Percentiles rank a stretch among this genome's conserved stretches.
Conservation (phyloP, 2,888 invertebrate species). For the Tachystola acroxantha region DNA sequence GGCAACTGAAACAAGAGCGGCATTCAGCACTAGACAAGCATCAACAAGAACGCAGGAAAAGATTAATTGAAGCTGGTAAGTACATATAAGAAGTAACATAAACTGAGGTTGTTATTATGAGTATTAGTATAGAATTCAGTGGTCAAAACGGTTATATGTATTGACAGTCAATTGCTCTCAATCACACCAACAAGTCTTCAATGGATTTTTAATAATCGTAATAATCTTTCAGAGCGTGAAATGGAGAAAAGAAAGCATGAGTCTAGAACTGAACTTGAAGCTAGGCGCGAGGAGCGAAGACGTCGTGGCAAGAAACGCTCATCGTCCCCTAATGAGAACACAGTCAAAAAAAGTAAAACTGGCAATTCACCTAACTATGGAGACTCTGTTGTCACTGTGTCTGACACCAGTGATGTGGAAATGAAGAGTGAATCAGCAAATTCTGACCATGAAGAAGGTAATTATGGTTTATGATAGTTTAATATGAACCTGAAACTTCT, state of each 20-base stretch:
- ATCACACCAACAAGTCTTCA: no score
- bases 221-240: conserved; percentile 79
- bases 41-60: conserved; percentile 81
- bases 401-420: conserved; percentile 71
- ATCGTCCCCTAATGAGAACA: conserved; percentile 45
- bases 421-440: conserved; percentile 60
- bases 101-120: no score
- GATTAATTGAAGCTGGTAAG: conserved; percentile 83
- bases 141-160: no score
- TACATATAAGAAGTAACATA: no score
- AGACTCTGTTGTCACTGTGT: conserved; percentile 62
- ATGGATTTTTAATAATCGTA: no score
- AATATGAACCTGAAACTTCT: no score
- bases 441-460: conserved; percentile 68
- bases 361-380: conserved; percentile 54
- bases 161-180: no score
- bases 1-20: conserved; percentile 54
- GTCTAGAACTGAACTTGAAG: conserved; percentile 85
- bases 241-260: conserved; percentile 88
- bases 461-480: neutral
- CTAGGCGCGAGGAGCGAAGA: conserved; percentile 81
- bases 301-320: conserved; percentile 69
- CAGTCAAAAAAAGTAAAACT: conserved; percentile 54
- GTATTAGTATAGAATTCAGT: no score
- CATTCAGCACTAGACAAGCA: conserved; percentile 63